phyloP scores from a whole-genome alignment of 2,113 vertebrate genomes.

The Zosterops borbonicus region DNA sequence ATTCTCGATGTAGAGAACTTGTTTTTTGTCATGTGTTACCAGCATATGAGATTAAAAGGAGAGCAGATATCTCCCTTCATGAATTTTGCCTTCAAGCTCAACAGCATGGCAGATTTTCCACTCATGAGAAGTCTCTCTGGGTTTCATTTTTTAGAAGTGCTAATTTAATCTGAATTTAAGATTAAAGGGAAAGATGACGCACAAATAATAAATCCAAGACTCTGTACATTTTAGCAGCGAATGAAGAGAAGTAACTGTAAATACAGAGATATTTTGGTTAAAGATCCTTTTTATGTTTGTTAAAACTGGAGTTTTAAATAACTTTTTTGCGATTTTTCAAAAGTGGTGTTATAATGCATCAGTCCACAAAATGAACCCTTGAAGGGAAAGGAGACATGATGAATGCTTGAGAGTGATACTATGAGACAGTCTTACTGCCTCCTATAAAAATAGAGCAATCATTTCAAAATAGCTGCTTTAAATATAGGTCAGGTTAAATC shows the following conservation, averaged over 20 bases:
- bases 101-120: neutral
- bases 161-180: constrained; percentile 36
- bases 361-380: neutral
- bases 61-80: neutral
- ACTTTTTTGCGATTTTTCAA: neutral
- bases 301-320: neutral
- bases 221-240: neutral
- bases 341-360: neutral
- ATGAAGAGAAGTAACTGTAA: neutral
- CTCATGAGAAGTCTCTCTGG: neutral
- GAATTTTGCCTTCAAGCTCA: neutral
- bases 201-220: neutral
- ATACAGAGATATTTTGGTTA: neutral
- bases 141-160: neutral
- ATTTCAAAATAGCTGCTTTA: neutral
- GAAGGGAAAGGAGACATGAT: neutral
- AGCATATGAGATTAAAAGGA: neutral
- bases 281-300: neutral
- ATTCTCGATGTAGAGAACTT: neutral
- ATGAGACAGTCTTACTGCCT: neutral
- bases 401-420: neutral
- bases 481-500: neutral
- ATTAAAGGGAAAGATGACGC: neutral
- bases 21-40: neutral
- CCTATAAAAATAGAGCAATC: neutral